Conservation (phyloP, 2,888 invertebrate genomes). For the Cordilura impudica region DNA sequence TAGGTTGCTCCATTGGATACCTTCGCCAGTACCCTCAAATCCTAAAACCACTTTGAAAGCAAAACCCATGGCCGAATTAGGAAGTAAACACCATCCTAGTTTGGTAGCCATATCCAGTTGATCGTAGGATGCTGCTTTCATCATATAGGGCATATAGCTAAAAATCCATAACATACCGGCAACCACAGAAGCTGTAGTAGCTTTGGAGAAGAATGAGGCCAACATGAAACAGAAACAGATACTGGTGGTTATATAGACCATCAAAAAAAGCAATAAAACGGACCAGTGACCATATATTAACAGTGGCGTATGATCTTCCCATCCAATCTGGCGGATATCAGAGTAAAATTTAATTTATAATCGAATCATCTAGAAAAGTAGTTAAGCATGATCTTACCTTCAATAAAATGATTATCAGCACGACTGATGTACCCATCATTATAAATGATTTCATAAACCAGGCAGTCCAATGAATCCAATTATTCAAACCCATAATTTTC, state of each 20-base stretch:
- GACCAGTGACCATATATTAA: constrained; percentile 84
- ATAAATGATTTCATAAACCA: constrained; percentile 90
- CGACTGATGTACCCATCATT: constrained; percentile 82
- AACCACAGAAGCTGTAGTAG: constrained; percentile 87
- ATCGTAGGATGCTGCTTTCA: constrained; percentile 84
- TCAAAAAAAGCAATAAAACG: constrained; percentile 84
- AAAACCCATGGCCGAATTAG: constrained; percentile 89
- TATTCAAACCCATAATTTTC: constrained; percentile 93
- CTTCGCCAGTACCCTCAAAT: constrained; percentile 84
- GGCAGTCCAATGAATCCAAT: constrained; percentile 91
- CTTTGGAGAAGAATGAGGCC: constrained; percentile 89
- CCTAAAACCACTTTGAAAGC: constrained; percentile 86
- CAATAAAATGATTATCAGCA: constrained; percentile 80
- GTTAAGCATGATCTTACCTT: constrained; percentile 77
- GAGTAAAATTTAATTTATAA: constrained; percentile 39
- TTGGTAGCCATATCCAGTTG: constrained; percentile 81
- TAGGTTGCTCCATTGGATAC: constrained; percentile 80
- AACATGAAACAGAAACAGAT: constrained; percentile 89
- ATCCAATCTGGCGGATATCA: constrained; percentile 78
- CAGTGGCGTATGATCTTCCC: constrained; percentile 81
- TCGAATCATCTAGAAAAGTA: neutral
- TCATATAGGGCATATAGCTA: constrained; percentile 84
- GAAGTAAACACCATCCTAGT: constrained; percentile 82
- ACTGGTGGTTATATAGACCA: constrained; percentile 84
- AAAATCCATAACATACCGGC: constrained; percentile 88